Base-by-base conservation (phyloP, 2,113 vertebrate genomes). In the Barnardius zonarius region DNA sequence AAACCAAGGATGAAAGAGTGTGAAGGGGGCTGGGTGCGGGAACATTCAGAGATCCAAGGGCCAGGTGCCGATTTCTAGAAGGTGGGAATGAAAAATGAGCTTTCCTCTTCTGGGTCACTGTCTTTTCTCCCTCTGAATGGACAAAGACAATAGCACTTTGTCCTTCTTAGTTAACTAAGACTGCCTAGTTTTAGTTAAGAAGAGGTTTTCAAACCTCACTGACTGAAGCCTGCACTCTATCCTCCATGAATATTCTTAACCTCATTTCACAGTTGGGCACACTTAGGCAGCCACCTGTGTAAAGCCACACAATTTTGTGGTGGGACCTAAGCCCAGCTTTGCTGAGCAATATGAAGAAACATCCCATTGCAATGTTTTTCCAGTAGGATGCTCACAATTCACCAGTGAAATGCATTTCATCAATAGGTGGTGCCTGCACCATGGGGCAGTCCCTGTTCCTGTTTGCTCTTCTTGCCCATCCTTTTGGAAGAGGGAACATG, bases 401-500 rank as follows among this genome's bases (percentile, higher is more conserved):
- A 20, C 5, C 39, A 30, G n/a, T 5, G 64, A 31, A 82, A 75
- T 17, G 33, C 41, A 11, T 39, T 54, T 44, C 11, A n/a, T 18
- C 43, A 6, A 43, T 2, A 51, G 46, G 13, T 27, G 43, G 19
- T 39, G 62, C 11, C n/a, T 35, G 68, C 43, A 51, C 10, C 48
- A 6, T 2, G 7, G 92, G 46, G 39, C 39, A 28, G 62, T 68
- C 54, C 57, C 55, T 61, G 51, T 44, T 66, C 83, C 66, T 4
- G 1, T 51, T 68, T 11, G 5, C n/a, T 75, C 43, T 75, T 55
- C 52, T 48, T 1, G 0, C 39, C 67, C n/a, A 5, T 61, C 41
- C 37, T 33, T 41, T 48, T 0, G 0, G 61, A 27, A 86, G 22
- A 61, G 30, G 51, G 57, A 72, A 49, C 0, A 1, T 6, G 8